A percentile compares a stretch with the other conserved stretches of the same genome.
Evolutionary conservation across 1,140 invertebrate genomes (phyloP).

Genomic region (Chionoecetes opilio): DNA sequence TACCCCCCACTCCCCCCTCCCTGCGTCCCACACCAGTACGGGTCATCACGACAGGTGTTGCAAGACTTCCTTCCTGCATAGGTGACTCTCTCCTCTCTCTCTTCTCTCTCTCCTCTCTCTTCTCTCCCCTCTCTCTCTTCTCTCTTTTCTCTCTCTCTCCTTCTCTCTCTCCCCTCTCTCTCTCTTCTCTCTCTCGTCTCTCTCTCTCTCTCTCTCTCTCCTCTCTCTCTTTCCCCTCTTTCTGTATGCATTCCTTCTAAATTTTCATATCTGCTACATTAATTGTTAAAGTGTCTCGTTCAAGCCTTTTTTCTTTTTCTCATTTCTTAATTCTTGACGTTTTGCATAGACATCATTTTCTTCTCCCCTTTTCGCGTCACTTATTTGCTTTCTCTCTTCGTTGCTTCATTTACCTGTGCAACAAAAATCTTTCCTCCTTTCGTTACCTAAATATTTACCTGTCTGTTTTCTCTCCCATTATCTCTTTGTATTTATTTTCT

Average conservation of each 20-base stretch:
- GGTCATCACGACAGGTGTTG: neutral
- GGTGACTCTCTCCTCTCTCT: neutral
- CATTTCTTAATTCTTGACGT: neutral
- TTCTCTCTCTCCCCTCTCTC: no score
- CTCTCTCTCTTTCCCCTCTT: neutral
- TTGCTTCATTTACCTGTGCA: no score
- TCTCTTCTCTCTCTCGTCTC: neutral
- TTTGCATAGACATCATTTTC: no score
- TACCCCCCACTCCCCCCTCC: neutral
- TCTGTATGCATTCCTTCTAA: neutral
- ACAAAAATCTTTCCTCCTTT: neutral
- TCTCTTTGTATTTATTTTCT: neutral
- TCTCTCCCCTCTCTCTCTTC: neutral
- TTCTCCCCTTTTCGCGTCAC: no score
- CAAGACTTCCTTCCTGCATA: neutral
- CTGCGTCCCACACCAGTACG: neutral
- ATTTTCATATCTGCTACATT: no score
- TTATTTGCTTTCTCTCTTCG: no score
- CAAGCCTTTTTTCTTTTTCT: neutral
- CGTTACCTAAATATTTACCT: neutral
- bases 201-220: neutral
- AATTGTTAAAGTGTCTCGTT: no score
- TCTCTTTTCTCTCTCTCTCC: neutral
- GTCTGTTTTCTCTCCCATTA: neutral
- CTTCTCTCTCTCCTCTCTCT: conserved; percentile 20